Evolutionary conservation across 35 echinoderm and acorn worm species (phyloP).

Genomic region (Lytechinus pictus): DNA sequence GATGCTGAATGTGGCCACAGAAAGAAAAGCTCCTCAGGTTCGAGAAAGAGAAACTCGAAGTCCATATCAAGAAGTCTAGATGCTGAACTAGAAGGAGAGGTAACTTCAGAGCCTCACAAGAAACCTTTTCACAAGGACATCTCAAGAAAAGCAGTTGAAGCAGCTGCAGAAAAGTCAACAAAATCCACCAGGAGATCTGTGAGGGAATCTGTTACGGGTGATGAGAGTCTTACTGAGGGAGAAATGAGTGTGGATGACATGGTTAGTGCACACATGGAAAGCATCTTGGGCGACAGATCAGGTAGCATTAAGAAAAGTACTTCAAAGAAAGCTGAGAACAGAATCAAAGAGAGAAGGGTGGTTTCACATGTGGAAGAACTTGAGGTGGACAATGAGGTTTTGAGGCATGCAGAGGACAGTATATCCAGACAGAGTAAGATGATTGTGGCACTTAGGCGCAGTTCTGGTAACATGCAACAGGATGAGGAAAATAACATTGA

Average conservation of each 20-base stretch:
- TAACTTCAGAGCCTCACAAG: background rate
- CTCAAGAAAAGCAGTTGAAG: background rate
- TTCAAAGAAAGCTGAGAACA: background rate
- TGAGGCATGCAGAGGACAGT: background rate
- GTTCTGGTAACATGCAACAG: background rate
- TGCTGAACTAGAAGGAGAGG: background rate
- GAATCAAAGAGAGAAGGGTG: background rate
- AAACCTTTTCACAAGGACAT: background rate
- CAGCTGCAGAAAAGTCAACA: background rate
- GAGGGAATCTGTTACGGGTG: background rate
- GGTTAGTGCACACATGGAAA: slow-evolving; percentile 32
- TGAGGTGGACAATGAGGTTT: background rate
- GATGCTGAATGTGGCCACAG: background rate
- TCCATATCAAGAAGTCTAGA: background rate
- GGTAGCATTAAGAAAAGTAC: background rate
- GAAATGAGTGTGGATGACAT: slow-evolving; percentile 13
- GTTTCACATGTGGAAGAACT: background rate
- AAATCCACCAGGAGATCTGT: background rate
- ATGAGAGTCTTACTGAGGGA: slow-evolving; percentile 27
- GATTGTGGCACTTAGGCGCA: background rate
- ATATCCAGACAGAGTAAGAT: slow-evolving; percentile 40
- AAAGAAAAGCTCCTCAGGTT: background rate
- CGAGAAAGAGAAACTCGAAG: background rate
- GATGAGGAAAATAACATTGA: background rate
- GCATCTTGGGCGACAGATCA: background rate